These are phyloP conservation scores for Podotricha telesiphe DNA, from an alignment of 2,888 invertebrate genomes.

Conservation along the genomic window DNA sequence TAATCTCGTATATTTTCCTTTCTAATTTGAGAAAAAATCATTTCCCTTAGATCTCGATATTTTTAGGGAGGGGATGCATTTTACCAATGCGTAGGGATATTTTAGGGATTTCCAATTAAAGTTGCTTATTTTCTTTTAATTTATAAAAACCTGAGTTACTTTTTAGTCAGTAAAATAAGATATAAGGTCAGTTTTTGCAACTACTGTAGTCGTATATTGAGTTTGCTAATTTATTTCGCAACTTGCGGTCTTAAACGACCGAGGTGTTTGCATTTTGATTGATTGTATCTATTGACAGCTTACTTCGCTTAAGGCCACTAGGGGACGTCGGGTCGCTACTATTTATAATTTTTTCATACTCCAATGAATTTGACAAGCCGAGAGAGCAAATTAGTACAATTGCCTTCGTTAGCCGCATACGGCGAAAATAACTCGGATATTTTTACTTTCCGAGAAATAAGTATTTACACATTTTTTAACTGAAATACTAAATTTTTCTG, in stretches of 20 bases:
- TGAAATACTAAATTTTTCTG: background rate
- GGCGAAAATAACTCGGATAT: conserved; percentile 29
- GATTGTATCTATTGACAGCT: conserved; percentile 74
- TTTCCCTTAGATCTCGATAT: conserved; percentile 69
- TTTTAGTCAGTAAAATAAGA: conserved; percentile 25
- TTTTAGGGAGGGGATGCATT: conserved; percentile 82
- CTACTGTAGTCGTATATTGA: conserved; percentile 17
- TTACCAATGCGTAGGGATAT: conserved; percentile 79
- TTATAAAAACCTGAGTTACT: background rate
- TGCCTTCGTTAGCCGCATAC: conserved; percentile 40
- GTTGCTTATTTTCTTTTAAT: conserved; percentile 21
- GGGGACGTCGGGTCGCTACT: conserved; percentile 58
- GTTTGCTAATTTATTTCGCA: conserved; percentile 41
- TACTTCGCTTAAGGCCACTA: conserved; percentile 67
- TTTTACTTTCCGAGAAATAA: conserved; percentile 7
- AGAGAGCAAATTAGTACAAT: conserved; percentile 45
- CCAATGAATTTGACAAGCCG: conserved; percentile 45
- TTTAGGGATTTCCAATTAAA: conserved; percentile 59
- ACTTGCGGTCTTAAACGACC: conserved; percentile 46
- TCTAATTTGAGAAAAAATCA: conserved; percentile 50
- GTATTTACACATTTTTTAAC: background rate
- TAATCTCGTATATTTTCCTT: background rate
- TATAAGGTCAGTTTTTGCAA: background rate
- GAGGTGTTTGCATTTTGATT: conserved; percentile 63
- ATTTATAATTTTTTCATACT: conserved; percentile 62